These are phyloP conservation scores for Paradisaea rubra DNA, from an alignment of 2,113 vertebrate species.

Conservation along the genomic window DNA sequence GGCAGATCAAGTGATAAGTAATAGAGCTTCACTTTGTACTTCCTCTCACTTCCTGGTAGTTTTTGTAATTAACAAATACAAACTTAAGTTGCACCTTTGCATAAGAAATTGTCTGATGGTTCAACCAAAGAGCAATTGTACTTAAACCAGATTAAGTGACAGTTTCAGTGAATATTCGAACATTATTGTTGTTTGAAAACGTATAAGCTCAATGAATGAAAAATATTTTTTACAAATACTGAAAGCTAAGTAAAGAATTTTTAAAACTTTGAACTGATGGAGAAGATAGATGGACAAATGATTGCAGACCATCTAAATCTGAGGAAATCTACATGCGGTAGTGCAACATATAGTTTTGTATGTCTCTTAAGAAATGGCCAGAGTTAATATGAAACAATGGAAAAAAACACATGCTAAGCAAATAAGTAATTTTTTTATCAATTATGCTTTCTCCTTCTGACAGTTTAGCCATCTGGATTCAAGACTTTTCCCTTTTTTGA, in stretches of 20 bases:
- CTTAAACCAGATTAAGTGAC: background rate
- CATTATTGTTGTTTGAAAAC: background rate
- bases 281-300: background rate
- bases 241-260: background rate
- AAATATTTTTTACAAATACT: background rate
- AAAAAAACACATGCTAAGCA: background rate
- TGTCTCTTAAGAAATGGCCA: background rate
- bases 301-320: background rate
- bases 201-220: background rate
- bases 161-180: background rate
- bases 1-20: background rate
- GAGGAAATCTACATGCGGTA: background rate
- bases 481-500: background rate
- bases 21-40: background rate
- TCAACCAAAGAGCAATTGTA: background rate
- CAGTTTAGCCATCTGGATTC: background rate
- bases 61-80: background rate
- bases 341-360: background rate
- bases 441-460: background rate
- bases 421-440: background rate
- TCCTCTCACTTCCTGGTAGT: background rate
- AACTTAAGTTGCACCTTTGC: background rate
- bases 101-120: background rate
- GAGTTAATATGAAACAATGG: background rate
- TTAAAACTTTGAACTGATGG: background rate